Percentiles rank a stretch among this genome's conserved stretches.
These are phyloP conservation scores for Damaliscus lunatus DNA, from an alignment of 2,113 vertebrate genomes.

Conservation along the genomic window DNA sequence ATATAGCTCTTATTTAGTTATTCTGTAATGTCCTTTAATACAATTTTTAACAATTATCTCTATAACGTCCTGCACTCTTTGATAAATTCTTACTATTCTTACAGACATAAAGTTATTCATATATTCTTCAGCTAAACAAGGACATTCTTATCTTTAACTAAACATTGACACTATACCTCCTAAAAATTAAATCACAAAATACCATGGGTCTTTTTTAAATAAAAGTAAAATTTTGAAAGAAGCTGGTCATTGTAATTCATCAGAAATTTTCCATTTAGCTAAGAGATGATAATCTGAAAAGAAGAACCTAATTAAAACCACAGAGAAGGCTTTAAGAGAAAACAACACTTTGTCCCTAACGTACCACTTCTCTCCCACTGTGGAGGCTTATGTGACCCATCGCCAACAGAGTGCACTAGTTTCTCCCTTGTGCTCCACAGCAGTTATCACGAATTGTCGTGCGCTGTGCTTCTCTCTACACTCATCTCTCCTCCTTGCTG, in stretches of 20 bases:
- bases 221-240: constrained; percentile 14
- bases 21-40: not conserved
- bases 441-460: not conserved
- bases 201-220: constrained; percentile 26
- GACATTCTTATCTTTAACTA: constrained; percentile 27
- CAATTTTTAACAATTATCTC: not conserved
- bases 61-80: not conserved
- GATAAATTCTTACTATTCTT: constrained; percentile 25
- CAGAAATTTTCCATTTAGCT: constrained; percentile 22
- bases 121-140: constrained; percentile 13
- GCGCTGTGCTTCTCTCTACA: not conserved
- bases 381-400: not conserved
- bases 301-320: constrained; percentile 29
- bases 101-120: not conserved
- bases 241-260: not conserved
- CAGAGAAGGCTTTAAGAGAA: not conserved
- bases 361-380: not conserved
- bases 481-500: not conserved
- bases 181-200: constrained; percentile 46
- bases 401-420: not conserved
- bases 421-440: not conserved
- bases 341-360: not conserved
- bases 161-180: not conserved
- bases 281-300: constrained; percentile 4
- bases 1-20: not conserved